Percentiles rank a stretch among this genome's conserved stretches.
Evolutionary conservation across 2,888 invertebrate genomes (phyloP).

Genomic region (Pyrrhosoma nymphula): DNA sequence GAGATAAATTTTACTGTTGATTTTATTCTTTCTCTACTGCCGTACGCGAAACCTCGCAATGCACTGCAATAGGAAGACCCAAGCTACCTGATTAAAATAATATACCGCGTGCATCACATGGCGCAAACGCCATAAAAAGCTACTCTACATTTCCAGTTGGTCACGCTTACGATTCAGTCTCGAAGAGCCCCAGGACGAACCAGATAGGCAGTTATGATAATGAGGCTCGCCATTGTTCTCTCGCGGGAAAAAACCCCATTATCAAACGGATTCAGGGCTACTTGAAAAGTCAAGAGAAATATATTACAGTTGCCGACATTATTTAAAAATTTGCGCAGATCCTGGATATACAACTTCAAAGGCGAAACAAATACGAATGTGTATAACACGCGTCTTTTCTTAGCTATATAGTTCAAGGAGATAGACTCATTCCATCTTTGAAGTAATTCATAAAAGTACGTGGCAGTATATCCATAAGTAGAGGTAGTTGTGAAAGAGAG

Average conservation of each 20-base stretch:
- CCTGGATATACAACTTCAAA: background rate
- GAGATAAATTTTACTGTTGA: too few species aligned
- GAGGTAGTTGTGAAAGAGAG: too few species aligned
- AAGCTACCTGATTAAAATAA: too few species aligned
- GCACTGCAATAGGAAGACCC: too few species aligned
- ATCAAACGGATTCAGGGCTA: background rate
- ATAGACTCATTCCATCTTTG: too few species aligned
- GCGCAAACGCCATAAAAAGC: background rate
- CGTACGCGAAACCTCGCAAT: too few species aligned
- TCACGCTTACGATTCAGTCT: background rate
- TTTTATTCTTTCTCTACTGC: too few species aligned
- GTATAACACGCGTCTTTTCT: background rate
- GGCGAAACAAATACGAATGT: background rate
- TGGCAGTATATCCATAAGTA: too few species aligned
- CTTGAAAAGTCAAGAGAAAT: background rate
- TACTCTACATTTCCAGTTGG: background rate
- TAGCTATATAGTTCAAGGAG: too few species aligned
- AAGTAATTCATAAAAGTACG: too few species aligned
- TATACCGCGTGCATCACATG: too few species aligned
- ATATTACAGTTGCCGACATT: background rate
- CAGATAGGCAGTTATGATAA: background rate
- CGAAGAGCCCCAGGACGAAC: background rate
- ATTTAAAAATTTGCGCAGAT: background rate
- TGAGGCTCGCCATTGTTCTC: conserved; percentile 3
- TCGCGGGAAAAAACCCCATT: background rate